Evolutionary conservation across 2,888 invertebrate species (phyloP).

Genomic region (Melikaiella ostensackeni): DNA sequence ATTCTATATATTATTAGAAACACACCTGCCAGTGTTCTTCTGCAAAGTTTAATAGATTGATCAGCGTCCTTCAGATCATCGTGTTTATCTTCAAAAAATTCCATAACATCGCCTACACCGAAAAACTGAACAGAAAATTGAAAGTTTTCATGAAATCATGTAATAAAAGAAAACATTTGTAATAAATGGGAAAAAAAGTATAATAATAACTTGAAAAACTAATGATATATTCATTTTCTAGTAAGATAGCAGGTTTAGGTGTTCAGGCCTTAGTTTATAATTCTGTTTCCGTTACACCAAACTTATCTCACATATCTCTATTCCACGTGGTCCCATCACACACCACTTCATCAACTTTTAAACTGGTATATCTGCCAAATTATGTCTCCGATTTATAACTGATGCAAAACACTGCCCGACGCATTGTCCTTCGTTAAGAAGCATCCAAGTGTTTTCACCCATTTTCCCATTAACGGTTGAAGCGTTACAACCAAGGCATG

Average conservation of each 20-base stretch:
- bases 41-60: background rate
- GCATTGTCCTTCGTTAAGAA: too few relatives aligned
- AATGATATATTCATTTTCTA: conserved; percentile 48
- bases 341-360: too few relatives aligned
- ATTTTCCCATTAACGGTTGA: too few relatives aligned
- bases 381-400: too few relatives aligned
- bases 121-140: background rate
- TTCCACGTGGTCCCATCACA: too few relatives aligned
- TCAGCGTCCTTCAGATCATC: background rate
- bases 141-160: background rate
- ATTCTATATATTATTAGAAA: background rate
- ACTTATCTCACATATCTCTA: too few relatives aligned
- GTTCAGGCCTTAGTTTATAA: conserved; percentile 43
- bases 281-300: too few relatives aligned
- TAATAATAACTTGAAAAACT: background rate
- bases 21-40: conserved; percentile 1
- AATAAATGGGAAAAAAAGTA: background rate
- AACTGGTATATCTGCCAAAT: too few relatives aligned
- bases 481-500: too few relatives aligned
- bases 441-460: too few relatives aligned
- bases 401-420: too few relatives aligned
- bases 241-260: conserved; percentile 43
- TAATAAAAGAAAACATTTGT: background rate
- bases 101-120: background rate
- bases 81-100: background rate